Evolutionary conservation across 2,113 vertebrate genomes (phyloP).

Genomic region (Onychostoma macrolepis): DNA sequence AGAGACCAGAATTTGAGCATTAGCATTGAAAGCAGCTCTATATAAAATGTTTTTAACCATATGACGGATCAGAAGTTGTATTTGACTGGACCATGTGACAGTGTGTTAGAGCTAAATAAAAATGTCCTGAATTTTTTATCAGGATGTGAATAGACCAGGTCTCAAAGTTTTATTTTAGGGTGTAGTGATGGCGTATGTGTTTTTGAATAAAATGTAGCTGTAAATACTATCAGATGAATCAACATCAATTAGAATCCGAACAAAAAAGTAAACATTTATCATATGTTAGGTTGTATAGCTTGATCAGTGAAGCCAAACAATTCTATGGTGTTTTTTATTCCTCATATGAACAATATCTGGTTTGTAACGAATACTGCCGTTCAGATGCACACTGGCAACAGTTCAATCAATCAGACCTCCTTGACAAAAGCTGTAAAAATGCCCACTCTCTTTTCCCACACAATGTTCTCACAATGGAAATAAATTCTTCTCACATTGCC

Average conservation of each 20-base stretch:
- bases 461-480: conserved; percentile 17
- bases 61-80: neutral
- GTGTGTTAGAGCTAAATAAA: neutral
- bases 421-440: conserved; percentile 7
- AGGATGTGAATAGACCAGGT: neutral
- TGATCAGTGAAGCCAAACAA: neutral
- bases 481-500: conserved; percentile 20
- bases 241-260: neutral
- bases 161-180: neutral
- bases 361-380: neutral
- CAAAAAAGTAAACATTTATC: neutral
- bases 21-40: neutral
- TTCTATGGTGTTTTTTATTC: neutral
- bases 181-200: neutral
- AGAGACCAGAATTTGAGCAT: neutral
- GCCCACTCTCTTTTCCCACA: neutral
- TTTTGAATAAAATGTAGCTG: neutral
- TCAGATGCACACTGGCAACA: neutral
- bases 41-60: neutral
- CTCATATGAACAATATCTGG: neutral
- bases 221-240: neutral
- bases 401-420: conserved; percentile 22
- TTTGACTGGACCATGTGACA: neutral
- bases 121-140: conserved; percentile 1
- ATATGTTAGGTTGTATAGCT: neutral